Evolutionary conservation across 2,797 vertebrate genomes (phyloP).

Genomic region (Chaetophractus vellerosus): DNA sequence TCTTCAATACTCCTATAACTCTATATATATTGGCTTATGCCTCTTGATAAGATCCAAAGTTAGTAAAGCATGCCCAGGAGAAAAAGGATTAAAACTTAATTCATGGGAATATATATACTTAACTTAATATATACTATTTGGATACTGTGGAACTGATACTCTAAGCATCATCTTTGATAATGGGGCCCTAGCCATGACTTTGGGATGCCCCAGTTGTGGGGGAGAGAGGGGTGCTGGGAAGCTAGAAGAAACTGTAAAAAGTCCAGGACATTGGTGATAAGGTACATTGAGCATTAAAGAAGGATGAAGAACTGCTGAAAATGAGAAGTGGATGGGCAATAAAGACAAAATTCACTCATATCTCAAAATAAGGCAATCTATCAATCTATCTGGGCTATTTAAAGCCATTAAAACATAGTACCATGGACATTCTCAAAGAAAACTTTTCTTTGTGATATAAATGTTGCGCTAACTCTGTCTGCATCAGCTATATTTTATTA

Average conservation of each 20-base stretch:
- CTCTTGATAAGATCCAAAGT: neutral
- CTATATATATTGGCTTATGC: neutral
- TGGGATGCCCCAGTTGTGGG: neutral
- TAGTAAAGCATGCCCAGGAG: neutral
- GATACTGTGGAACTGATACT: neutral
- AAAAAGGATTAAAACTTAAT: neutral
- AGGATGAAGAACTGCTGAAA: neutral
- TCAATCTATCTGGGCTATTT: neutral
- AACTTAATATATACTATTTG: neutral
- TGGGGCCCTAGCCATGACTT: neutral
- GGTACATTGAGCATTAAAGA: neutral
- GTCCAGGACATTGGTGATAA: neutral
- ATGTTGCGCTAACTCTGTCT: slow-evolving; percentile 41
- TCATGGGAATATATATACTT: neutral
- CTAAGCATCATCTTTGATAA: neutral
- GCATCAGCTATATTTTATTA: slow-evolving; percentile 69
- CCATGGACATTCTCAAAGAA: neutral
- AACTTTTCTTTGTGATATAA: slow-evolving; percentile 44
- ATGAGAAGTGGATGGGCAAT: neutral
- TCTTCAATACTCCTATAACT: neutral
- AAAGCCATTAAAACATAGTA: neutral
- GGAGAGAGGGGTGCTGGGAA: neutral
- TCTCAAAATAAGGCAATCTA: neutral
- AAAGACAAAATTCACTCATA: neutral
- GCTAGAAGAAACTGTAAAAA: neutral